Evolutionary conservation across 2,888 invertebrate species (phyloP).

Genomic region (Leucoma salicis): DNA sequence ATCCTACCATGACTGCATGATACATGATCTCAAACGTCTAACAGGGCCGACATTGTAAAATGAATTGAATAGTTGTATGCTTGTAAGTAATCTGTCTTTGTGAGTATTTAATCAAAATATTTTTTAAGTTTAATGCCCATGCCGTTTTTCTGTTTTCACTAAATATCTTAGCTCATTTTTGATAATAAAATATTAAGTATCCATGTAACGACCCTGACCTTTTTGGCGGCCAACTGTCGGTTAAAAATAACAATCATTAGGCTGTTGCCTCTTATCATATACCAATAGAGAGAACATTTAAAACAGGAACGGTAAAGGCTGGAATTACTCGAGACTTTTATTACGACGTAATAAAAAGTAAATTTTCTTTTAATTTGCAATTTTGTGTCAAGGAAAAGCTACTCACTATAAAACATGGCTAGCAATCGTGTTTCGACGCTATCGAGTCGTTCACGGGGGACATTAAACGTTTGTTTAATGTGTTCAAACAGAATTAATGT

Average conservation of each 20-base stretch:
- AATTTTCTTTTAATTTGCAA: constrained; percentile 64
- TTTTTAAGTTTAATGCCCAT: no score
- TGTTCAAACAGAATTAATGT: constrained; percentile 58
- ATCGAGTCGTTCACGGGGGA: constrained; percentile 48
- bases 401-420: constrained; percentile 57
- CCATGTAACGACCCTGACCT: no score
- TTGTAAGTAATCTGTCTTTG: no score
- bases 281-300: constrained; percentile 46
- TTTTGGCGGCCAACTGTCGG: no score
- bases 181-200: no score
- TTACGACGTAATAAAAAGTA: constrained; percentile 59
- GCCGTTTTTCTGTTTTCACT: no score
- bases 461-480: constrained; percentile 59
- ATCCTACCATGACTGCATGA: no score
- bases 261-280: constrained; percentile 37
- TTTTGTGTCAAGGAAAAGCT: constrained; percentile 55
- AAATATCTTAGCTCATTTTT: no score
- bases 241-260: constrained; percentile 26
- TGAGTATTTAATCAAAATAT: no score
- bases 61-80: no score
- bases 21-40: no score
- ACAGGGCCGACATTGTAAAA: no score
- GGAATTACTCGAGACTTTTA: constrained; percentile 50
- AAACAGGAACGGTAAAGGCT: constrained; percentile 50
- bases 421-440: constrained; percentile 46